These are phyloP conservation scores for Lepidonotus clava DNA, from an alignment of 2,888 invertebrate genomes.

Conservation along the genomic window DNA sequence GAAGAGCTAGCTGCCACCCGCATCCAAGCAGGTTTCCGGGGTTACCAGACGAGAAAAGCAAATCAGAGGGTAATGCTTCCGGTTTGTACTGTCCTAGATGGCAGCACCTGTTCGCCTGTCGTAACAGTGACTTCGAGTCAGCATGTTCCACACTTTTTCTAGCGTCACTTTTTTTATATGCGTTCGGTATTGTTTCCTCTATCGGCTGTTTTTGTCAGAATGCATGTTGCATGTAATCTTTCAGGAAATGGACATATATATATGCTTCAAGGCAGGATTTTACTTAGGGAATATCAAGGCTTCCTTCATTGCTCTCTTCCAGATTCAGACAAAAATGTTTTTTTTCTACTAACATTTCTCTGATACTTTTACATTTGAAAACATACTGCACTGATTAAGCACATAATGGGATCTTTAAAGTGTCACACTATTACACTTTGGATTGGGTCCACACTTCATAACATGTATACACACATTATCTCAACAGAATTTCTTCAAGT, in stretches of 20 bases:
- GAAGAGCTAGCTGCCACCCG: conserved; percentile 71
- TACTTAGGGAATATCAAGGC: neutral
- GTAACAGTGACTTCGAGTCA: neutral
- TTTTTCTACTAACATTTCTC: neutral
- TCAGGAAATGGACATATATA: neutral
- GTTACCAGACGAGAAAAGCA: conserved; percentile 60
- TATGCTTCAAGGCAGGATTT: neutral
- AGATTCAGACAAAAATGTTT: neutral
- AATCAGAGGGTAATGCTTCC: conserved; percentile 28
- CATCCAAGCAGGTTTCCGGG: conserved; percentile 72
- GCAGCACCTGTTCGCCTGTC: conserved; percentile 35
- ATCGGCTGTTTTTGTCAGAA: neutral
- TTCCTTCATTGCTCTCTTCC: neutral
- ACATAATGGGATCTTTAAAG: too few relatives aligned
- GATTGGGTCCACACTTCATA: too few relatives aligned
- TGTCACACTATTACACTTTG: too few relatives aligned
- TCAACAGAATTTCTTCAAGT: too few relatives aligned
- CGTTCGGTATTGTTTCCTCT: neutral
- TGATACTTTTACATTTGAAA: neutral
- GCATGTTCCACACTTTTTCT: too few relatives aligned
- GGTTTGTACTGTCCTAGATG: conserved; percentile 27
- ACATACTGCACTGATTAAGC: too few relatives aligned
- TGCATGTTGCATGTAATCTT: conserved; percentile 13
- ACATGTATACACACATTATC: neutral
- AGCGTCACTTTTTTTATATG: too few relatives aligned